Percentiles rank a stretch among this genome's conserved stretches.
Evolutionary conservation across 1,140 invertebrate genomes (phyloP).

Genomic region (Ooceraea biroi): DNA sequence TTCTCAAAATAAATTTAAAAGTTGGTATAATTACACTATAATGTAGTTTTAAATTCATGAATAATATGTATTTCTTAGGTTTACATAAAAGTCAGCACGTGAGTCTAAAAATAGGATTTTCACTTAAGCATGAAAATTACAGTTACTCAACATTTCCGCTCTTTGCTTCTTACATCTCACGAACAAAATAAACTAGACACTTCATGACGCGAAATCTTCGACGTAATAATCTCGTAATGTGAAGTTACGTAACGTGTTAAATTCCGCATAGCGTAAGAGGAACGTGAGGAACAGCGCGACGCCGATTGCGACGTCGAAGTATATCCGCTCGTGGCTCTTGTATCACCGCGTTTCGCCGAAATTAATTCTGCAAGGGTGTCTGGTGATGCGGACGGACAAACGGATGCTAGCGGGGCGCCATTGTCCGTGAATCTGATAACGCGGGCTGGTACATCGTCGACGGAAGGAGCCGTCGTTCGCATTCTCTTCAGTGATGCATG

Average conservation of each 20-base stretch:
- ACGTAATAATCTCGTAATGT: background rate
- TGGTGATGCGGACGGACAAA: slow-evolving; percentile 58
- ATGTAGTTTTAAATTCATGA: too few relatives aligned
- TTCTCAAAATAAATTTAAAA: background rate
- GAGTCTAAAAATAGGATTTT: too few relatives aligned
- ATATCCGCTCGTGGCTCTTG: background rate
- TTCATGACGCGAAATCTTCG: too few relatives aligned
- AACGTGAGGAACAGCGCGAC: too few relatives aligned
- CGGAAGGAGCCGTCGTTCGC: slow-evolving; percentile 65
- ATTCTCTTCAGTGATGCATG: slow-evolving; percentile 77
- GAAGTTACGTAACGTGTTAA: background rate
- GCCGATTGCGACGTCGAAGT: background rate
- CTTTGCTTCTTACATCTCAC: too few relatives aligned
- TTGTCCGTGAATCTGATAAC: slow-evolving; percentile 76
- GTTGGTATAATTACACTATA: too few relatives aligned
- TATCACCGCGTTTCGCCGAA: background rate
- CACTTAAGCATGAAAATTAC: too few relatives aligned
- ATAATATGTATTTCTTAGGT: too few relatives aligned
- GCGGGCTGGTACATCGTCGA: slow-evolving; percentile 66
- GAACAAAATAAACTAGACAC: too few relatives aligned
- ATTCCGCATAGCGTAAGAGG: too few relatives aligned
- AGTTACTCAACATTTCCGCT: too few relatives aligned
- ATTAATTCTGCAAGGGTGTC: slow-evolving; percentile 37
- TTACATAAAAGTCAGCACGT: too few relatives aligned
- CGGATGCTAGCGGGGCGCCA: slow-evolving; percentile 73